phyloP scores from a whole-genome alignment of 2,797 vertebrate species.

The Sparus aurata region DNA sequence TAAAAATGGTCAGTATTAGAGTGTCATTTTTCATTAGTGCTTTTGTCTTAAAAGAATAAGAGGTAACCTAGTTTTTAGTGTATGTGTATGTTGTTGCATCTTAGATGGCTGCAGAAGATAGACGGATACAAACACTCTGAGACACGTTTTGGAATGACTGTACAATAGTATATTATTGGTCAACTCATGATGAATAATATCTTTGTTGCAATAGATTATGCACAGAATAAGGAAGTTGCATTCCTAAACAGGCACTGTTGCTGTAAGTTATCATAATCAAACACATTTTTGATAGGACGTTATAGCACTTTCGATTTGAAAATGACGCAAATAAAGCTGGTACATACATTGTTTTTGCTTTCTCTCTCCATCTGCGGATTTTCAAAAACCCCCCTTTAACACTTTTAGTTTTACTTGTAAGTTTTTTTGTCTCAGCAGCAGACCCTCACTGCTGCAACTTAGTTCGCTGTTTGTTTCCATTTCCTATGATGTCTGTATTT shows the following conservation, averaged over 20 bases:
- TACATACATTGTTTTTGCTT: background rate
- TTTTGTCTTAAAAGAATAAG: background rate
- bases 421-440: background rate
- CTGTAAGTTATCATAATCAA: background rate
- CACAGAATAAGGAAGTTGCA: background rate
- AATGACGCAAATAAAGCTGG: background rate
- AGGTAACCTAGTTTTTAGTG: background rate
- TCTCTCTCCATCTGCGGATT: background rate
- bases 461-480: background rate
- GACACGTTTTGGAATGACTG: background rate
- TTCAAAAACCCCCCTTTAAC: background rate
- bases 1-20: background rate
- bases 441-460: background rate
- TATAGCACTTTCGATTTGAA: background rate
- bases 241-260: background rate
- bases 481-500: background rate
- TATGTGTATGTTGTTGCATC: too few relatives aligned
- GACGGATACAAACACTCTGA: background rate
- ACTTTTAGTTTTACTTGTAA: background rate
- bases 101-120: background rate
- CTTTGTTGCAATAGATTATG: background rate
- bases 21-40: background rate
- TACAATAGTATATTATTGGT: background rate
- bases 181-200: background rate
- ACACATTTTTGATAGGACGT: background rate